Conservation (phyloP, 2,113 vertebrate species). For the Canis aureus region DNA sequence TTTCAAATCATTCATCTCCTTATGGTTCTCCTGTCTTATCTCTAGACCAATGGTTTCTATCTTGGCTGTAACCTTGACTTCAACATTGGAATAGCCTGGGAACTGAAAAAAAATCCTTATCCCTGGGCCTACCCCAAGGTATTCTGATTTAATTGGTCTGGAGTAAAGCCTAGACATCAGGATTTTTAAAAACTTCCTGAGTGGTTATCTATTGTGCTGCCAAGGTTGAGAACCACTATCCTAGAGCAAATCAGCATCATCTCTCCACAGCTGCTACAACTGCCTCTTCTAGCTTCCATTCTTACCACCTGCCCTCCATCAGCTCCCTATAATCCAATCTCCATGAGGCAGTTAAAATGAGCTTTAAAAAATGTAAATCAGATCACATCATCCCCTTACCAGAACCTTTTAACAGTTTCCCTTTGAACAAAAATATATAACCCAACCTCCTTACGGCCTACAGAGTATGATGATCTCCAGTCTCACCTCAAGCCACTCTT, state of each 20-base stretch:
- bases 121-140: background rate
- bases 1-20: background rate
- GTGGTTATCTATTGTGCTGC: background rate
- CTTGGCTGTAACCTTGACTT: background rate
- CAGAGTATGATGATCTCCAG: background rate
- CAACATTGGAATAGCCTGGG: background rate
- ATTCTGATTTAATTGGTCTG: constrained; percentile 15
- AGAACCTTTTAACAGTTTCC: background rate
- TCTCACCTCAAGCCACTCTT: background rate
- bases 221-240: background rate
- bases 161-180: background rate
- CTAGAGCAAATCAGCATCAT: background rate
- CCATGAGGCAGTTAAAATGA: background rate
- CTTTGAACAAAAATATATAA: background rate
- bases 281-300: constrained; percentile 22
- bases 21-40: background rate
- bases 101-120: background rate
- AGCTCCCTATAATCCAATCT: background rate
- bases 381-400: background rate
- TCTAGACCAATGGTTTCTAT: background rate
- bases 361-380: background rate
- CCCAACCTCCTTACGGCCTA: background rate
- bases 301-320: background rate
- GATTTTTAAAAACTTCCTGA: background rate
- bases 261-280: background rate